Evolutionary conservation across 2,888 invertebrate genomes (phyloP).

Genomic region (Lacanobia oleracea): DNA sequence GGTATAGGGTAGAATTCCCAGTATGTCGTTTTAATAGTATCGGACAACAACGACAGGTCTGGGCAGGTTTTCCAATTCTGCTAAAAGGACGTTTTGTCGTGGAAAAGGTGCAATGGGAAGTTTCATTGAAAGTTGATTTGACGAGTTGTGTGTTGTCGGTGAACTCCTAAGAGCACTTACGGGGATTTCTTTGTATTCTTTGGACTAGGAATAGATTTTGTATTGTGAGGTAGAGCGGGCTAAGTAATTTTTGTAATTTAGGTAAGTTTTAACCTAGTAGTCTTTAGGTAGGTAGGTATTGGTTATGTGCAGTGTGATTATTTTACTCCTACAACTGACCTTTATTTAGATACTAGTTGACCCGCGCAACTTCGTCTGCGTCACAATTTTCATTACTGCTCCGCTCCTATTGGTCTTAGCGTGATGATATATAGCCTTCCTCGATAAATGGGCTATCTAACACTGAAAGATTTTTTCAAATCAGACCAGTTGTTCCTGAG

Average conservation of each 20-base stretch:
- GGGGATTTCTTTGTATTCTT: slow-evolving; percentile 21
- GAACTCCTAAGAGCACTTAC: slow-evolving; percentile 45
- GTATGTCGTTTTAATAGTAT: slow-evolving; percentile 38
- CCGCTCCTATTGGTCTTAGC: too few species aligned
- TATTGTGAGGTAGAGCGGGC: slow-evolving; percentile 1
- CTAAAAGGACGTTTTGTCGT: slow-evolving; percentile 59
- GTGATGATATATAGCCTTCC: too few species aligned
- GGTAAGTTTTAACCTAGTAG: not conserved
- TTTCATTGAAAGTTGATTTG: slow-evolving; percentile 52
- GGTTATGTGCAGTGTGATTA: too few species aligned
- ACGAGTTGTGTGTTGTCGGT: slow-evolving; percentile 34
- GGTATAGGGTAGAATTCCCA: not conserved
- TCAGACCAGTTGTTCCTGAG: too few species aligned
- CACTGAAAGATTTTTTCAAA: too few species aligned
- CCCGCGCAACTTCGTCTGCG: too few species aligned
- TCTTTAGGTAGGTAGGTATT: not conserved
- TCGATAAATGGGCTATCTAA: too few species aligned
- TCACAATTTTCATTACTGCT: too few species aligned
- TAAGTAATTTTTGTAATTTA: not conserved
- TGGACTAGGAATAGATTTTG: slow-evolving; percentile 1
- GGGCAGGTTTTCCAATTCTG: slow-evolving; percentile 54
- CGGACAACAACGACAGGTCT: slow-evolving; percentile 40
- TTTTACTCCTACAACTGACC: too few species aligned
- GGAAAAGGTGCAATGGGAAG: slow-evolving; percentile 48
- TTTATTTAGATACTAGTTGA: too few species aligned